phyloP scores from a whole-genome alignment of 2,113 vertebrate species.

The Prunella fulvescens region DNA sequence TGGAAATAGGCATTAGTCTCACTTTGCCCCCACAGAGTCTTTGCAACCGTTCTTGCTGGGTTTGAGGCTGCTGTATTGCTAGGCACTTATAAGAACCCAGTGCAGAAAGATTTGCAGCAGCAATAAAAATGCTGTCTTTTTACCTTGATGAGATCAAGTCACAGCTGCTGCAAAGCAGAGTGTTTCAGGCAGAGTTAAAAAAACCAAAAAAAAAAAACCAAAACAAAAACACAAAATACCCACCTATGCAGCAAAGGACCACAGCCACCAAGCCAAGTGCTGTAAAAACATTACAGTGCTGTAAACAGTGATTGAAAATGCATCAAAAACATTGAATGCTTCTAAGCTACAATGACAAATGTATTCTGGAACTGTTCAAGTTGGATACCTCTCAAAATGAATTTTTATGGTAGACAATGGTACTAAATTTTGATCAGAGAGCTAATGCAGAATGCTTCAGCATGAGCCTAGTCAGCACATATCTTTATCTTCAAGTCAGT shows the following conservation, averaged over 20 bases:
- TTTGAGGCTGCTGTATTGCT: neutral
- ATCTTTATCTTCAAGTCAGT: slow-evolving; percentile 18
- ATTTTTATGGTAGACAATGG: neutral
- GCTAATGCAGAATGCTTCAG: slow-evolving; percentile 11
- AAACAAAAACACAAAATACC: neutral
- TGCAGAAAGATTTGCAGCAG: slow-evolving; percentile 33
- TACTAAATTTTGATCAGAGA: slow-evolving; percentile 46
- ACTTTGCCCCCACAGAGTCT: slow-evolving; percentile 14
- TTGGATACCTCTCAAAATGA: slow-evolving; percentile 33
- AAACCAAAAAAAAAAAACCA: neutral
- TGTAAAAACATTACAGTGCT: neutral
- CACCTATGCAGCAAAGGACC: neutral
- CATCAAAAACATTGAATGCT: neutral
- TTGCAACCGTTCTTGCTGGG: neutral
- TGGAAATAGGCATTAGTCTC: slow-evolving; percentile 44
- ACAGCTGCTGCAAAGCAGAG: neutral
- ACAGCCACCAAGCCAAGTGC: neutral
- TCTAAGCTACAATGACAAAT: slow-evolving; percentile 14
- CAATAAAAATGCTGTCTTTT: neutral
- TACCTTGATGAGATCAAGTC: neutral
- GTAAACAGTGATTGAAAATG: neutral
- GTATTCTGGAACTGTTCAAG: slow-evolving; percentile 9
- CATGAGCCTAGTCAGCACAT: slow-evolving; percentile 16
- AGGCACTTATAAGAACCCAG: neutral
- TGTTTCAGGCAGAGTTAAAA: neutral